Evolutionary conservation across 2,888 invertebrate species (phyloP), one percentile per base, ranked within the genome.

Genomic region (Polyommatus iphigenia): DNA sequence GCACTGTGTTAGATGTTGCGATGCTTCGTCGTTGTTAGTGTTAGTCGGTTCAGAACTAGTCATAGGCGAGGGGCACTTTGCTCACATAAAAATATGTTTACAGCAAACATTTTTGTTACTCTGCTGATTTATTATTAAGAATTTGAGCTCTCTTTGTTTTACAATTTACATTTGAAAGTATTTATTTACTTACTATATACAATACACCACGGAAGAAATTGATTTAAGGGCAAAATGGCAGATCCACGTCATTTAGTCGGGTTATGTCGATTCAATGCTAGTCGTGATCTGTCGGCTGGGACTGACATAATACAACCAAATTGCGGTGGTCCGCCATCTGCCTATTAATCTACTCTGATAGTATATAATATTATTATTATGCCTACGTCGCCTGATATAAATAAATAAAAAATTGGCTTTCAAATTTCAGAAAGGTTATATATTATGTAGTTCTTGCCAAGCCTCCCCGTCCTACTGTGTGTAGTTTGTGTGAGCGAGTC

Each of bases 11-110:
- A 54, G 71, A 54, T 41, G 59, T 59, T 62, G 20, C 77, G 41
- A 54, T 71, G 76, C 72, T 78, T 81, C 77, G 77, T 80, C 77
- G 71, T 62, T 80, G 77, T 79, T 76, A 73, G 62, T 76, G 77
- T 71, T 57, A 59, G 50, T 71, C 71, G 78, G 41, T 78, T 79
- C 59, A 54, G 81, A 83, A 85, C 88, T 88, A 88, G 89, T 88
- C 88, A 87, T 84, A 83, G 81, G 82, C 83, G 83, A 83, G 82
- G 84, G 76, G 80, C 75, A 79, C 76, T 79, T 81, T 81, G 81
- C 80, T 78, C 76, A 54, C 78, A 79, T 76, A 59, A 78, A 71
- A 32, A 62, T 29, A 59, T 59, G 8, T 20, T 8, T 7, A 67
- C 29, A 32, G 6, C 20, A 4, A 3, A 3, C 3, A 24, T 62